Conservation (phyloP, 2,113 vertebrate genomes). For the Apteryx owenii region DNA sequence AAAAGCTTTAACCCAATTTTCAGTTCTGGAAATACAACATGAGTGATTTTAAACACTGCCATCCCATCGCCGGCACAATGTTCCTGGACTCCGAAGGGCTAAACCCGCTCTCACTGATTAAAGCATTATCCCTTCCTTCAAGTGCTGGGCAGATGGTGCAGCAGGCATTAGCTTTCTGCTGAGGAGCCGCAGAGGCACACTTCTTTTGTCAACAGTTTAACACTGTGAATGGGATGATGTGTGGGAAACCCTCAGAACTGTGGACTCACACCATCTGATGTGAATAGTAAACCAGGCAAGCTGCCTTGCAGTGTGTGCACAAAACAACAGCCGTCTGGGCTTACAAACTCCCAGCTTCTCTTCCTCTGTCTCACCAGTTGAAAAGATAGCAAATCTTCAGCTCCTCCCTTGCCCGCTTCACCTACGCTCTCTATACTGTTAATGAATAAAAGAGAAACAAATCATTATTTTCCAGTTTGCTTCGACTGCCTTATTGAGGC, state of each 20-base stretch:
- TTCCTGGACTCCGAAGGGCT: background rate
- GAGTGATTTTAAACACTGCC: constrained; percentile 47
- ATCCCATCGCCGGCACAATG: constrained; percentile 19
- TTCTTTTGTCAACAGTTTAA: constrained; percentile 77
- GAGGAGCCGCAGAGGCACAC: constrained; percentile 68
- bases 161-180: constrained; percentile 23
- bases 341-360: background rate
- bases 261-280: constrained; percentile 43
- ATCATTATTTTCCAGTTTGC: too few relatives aligned
- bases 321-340: background rate
- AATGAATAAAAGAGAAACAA: background rate
- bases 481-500: background rate
- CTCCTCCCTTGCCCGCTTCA: background rate
- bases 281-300: constrained; percentile 24
- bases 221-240: constrained; percentile 72
- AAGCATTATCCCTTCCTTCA: constrained; percentile 39
- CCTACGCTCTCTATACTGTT: background rate
- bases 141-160: constrained; percentile 77
- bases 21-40: constrained; percentile 66
- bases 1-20: constrained; percentile 66
- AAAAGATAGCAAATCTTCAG: background rate
- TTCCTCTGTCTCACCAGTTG: background rate
- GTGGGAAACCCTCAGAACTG: constrained; percentile 70
- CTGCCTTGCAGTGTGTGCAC: background rate
- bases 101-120: constrained; percentile 27